Evolutionary conservation across 2,113 vertebrate genomes (phyloP).

Genomic region (Casuarius casuarius): DNA sequence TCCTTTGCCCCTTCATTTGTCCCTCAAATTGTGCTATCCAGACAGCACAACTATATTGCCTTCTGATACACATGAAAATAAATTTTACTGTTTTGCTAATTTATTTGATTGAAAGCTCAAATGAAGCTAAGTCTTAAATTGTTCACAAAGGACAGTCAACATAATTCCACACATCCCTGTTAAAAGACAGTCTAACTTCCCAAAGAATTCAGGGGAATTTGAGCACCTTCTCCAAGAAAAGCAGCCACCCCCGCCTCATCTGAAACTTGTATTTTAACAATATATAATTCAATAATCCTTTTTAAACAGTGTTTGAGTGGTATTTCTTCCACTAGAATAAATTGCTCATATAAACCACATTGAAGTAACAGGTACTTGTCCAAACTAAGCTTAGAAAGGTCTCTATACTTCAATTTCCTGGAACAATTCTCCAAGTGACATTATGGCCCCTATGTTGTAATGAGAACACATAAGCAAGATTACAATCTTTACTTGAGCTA

Average conservation of each 20-base stretch:
- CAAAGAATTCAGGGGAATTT: background rate
- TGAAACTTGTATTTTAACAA: background rate
- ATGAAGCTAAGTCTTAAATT: background rate
- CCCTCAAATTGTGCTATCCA: conserved; percentile 8
- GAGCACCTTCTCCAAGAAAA: background rate
- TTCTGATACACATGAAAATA: background rate
- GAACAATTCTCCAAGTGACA: conserved; percentile 33
- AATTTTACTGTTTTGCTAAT: background rate
- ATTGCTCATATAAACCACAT: conserved; percentile 32
- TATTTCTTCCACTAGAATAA: conserved; percentile 26
- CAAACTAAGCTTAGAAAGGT: conserved; percentile 17
- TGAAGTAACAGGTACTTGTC: conserved; percentile 5
- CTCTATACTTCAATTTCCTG: background rate
- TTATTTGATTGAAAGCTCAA: conserved; percentile 10
- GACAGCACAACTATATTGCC: background rate
- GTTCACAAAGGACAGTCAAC: background rate
- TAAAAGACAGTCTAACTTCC: background rate
- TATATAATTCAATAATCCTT: conserved; percentile 23
- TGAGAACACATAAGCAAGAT: background rate
- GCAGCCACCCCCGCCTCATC: background rate
- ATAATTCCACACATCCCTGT: background rate
- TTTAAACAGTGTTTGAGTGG: conserved; percentile 10
- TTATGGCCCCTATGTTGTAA: background rate
- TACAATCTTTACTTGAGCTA: conserved; percentile 20
- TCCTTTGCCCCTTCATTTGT: conserved; percentile 54